Evolutionary conservation across 2,797 vertebrate genomes (phyloP).

Genomic region (Apodemus agrarius): DNA sequence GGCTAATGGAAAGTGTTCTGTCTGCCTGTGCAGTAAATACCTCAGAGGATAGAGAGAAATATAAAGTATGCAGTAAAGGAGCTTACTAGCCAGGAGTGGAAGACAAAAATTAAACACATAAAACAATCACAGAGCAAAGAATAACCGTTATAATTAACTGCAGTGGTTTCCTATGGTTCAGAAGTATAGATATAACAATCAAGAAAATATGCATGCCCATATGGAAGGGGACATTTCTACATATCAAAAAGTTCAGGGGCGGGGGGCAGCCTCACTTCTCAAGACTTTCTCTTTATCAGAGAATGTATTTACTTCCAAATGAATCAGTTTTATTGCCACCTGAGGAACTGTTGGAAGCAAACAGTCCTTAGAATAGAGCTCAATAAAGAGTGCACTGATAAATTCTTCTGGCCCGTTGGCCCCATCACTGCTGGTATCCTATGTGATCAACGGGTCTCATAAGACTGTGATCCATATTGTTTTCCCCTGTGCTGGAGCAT

Average conservation of each 20-base stretch:
- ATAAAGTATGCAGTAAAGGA: slow-evolving; percentile 67
- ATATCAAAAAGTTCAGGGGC: slow-evolving; percentile 55
- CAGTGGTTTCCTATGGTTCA: background rate
- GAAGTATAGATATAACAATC: background rate
- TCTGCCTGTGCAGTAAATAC: slow-evolving; percentile 49
- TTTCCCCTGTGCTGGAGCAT: background rate
- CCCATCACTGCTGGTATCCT: background rate
- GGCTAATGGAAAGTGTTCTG: background rate
- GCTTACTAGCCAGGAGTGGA: slow-evolving; percentile 65
- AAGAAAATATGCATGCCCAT: background rate
- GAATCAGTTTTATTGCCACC: slow-evolving; percentile 75
- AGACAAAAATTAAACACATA: slow-evolving; percentile 80
- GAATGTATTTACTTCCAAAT: slow-evolving; percentile 67
- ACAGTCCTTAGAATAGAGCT: slow-evolving; percentile 44
- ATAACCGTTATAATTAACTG: slow-evolving; percentile 64
- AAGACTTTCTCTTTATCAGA: slow-evolving; percentile 41
- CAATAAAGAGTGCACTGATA: slow-evolving; percentile 49
- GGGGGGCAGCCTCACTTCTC: slow-evolving; percentile 2
- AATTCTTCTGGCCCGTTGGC: slow-evolving; percentile 27
- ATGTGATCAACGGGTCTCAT: slow-evolving; percentile 1
- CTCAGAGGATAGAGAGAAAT: slow-evolving; percentile 42
- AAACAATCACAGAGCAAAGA: slow-evolving; percentile 70
- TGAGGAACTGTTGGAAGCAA: slow-evolving; percentile 59
- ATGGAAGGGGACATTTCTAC: slow-evolving; percentile 13
- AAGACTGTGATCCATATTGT: background rate